Conservation (phyloP, 2,113 vertebrate genomes). For the Chunga burmeisteri region DNA sequence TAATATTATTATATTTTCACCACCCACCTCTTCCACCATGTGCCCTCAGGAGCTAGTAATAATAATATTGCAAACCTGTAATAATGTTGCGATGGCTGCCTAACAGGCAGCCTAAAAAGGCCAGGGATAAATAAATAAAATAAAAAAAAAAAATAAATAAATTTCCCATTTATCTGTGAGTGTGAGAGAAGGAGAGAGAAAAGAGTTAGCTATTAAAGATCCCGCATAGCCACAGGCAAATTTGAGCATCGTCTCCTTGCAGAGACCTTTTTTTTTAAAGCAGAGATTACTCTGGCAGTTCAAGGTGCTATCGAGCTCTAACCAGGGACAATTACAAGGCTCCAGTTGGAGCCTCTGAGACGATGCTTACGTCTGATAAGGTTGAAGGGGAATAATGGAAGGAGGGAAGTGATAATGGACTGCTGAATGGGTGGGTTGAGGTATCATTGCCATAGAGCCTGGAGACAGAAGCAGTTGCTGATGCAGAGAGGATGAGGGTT, state of each 20-base stretch:
- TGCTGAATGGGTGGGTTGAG: constrained; percentile 74
- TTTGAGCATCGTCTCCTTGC: constrained; percentile 71
- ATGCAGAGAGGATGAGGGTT: neutral
- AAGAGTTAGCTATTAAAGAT: constrained; percentile 77
- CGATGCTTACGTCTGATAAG: constrained; percentile 79
- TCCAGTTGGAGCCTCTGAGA: constrained; percentile 74
- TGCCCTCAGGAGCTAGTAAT: constrained; percentile 55
- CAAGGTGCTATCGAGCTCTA: constrained; percentile 83
- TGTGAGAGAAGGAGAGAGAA: constrained; percentile 41
- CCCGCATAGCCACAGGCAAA: constrained; percentile 80
- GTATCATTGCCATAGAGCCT: constrained; percentile 72
- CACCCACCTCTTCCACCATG: neutral
- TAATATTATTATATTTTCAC: neutral
- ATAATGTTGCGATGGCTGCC: constrained; percentile 67
- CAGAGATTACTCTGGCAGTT: constrained; percentile 79
- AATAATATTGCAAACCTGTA: constrained; percentile 34
- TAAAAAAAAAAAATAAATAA: neutral
- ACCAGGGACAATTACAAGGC: constrained; percentile 82
- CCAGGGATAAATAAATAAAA: constrained; percentile 67
- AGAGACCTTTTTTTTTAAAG: constrained; percentile 68
- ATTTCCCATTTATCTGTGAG: constrained; percentile 71
- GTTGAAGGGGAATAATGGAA: constrained; percentile 80
- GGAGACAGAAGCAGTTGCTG: constrained; percentile 69
- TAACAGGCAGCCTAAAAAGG: constrained; percentile 65
- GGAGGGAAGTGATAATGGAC: constrained; percentile 77